Evolutionary conservation across 2,888 invertebrate species (phyloP).

Genomic region (Nomada flava): DNA sequence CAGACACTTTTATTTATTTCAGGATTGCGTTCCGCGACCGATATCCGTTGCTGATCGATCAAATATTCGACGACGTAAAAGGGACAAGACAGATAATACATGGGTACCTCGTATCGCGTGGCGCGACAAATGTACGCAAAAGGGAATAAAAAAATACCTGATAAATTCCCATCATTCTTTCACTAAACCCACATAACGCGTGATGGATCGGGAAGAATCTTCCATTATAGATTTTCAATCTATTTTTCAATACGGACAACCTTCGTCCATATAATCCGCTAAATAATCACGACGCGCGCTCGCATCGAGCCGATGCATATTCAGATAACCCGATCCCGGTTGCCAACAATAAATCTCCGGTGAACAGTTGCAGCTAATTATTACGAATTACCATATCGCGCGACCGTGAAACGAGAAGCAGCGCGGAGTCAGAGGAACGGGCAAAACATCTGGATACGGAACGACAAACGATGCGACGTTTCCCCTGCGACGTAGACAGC

Average conservation of each 20-base stretch:
- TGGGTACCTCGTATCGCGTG: not conserved
- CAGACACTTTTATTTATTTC: slow-evolving; percentile 7
- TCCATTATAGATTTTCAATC: slow-evolving; percentile 28
- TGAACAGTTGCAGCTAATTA: slow-evolving; percentile 13
- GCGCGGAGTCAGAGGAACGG: not conserved
- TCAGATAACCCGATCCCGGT: slow-evolving; percentile 31
- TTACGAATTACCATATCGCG: slow-evolving; percentile 14
- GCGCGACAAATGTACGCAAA: slow-evolving; percentile 4
- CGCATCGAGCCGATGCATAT: slow-evolving; percentile 18
- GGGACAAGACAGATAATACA: slow-evolving; percentile 11
- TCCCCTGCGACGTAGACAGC: slow-evolving; percentile 33
- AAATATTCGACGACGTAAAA: slow-evolving; percentile 24
- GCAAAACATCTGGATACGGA: slow-evolving; percentile 8
- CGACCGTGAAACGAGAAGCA: slow-evolving; percentile 1
- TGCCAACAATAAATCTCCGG: slow-evolving; percentile 21
- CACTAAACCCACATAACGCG: not conserved
- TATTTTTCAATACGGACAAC: slow-evolving; percentile 13
- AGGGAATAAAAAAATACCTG: slow-evolving; percentile 3
- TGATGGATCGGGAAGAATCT: slow-evolving; percentile 10
- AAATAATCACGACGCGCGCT: slow-evolving; percentile 6
- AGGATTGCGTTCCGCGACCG: not conserved
- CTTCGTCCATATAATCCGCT: slow-evolving; percentile 2
- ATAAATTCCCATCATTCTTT: slow-evolving; percentile 20
- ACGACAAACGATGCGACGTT: slow-evolving; percentile 24
- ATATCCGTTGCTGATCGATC: slow-evolving; percentile 26